Base-by-base conservation (phyloP, 2,113 vertebrate genomes). In the Mormoops blainvillei region DNA sequence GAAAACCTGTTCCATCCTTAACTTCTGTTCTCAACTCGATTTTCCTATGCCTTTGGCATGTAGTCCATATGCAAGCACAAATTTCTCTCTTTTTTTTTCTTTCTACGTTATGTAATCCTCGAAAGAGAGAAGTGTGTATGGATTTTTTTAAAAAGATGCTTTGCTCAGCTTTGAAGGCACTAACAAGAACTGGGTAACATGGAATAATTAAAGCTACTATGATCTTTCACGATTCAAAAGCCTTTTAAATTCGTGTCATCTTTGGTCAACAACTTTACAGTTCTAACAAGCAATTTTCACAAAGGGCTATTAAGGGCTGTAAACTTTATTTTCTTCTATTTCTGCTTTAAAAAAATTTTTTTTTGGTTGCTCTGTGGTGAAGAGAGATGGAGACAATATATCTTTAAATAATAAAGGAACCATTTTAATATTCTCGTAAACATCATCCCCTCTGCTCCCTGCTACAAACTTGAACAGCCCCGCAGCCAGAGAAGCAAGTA, bases 261-360 rank as follows among this genome's bases (percentile, higher is more conserved):
- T 86, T 38, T 97, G 97, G 98, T 97, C 98, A 98, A 89, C 85
- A 94, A 92, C 96, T 98, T 98, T 97, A 98, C 87, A 98, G 94
- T 96, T 89, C 93, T 48, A 96, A 97, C 98, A 98, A 98, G 97
- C 95, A 71, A 89, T 98, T 98, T 98, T 97, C 93, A 95, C 96
- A 93, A 97, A 97, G 85, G 33, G 1, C 98, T 96, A 98, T 97
- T 97, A 98, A 97, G 91, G 95, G 92, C 50, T 33, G 48, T 98
- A 98, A 98, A 98, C 96, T 98, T 98, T 97, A 98, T 98, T 43
- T 92, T 95, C 95, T 97, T 97, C 97, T 89, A 54, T 93, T 97
- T 97, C 78, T 82, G 93, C 85, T 97, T 95, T 82, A 8, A 78
- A 14, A 67, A 74, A 48, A 54, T 43, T 83, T 74, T 54, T n/a